Percentiles rank a stretch among this genome's conserved stretches.
Conservation (phyloP, 1,140 invertebrate species). For the Condylostylus longicornis region DNA sequence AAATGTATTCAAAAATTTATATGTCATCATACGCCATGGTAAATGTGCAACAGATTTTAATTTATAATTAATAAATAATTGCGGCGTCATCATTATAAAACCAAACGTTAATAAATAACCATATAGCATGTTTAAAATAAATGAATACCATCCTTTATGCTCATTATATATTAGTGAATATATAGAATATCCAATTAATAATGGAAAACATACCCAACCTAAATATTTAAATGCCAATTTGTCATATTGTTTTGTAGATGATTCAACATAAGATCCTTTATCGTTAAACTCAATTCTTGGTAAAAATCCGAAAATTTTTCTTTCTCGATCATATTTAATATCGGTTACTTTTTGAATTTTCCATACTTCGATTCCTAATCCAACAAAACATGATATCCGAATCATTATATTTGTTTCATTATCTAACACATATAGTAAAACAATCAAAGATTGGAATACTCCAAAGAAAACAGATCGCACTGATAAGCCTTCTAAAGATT, state of each 20-base stretch:
- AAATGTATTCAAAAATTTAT: conserved; percentile 99
- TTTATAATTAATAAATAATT: conserved; percentile 98
- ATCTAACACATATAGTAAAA: conserved; percentile 91
- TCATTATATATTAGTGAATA: conserved; percentile 96
- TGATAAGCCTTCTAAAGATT: conserved; percentile 92
- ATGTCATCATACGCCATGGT: conserved; percentile 98
- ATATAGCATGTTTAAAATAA: conserved; percentile 89
- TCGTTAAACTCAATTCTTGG: conserved; percentile 72
- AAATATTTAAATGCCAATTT: conserved; percentile 91
- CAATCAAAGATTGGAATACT: conserved; percentile 90
- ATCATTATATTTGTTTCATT: conserved; percentile 98
- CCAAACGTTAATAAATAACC: conserved; percentile 97
- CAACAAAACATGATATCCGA: conserved; percentile 79
- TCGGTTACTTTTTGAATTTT: conserved; percentile 96
- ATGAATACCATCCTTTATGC: conserved; percentile 97
- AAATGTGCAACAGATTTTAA: conserved; percentile 96
- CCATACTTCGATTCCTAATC: conserved; percentile 96
- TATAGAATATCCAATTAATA: conserved; percentile 79
- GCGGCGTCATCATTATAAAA: conserved; percentile 99
- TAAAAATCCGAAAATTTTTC: conserved; percentile 58
- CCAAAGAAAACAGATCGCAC: conserved; percentile 98
- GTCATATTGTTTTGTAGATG: conserved; percentile 89
- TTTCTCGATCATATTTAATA: conserved; percentile 63
- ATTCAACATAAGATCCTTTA: conserved; percentile 93
- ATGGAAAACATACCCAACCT: conserved; percentile 88